Base-by-base conservation (phyloP, 1,140 invertebrate species). In the Drosophila nasuta region DNA sequence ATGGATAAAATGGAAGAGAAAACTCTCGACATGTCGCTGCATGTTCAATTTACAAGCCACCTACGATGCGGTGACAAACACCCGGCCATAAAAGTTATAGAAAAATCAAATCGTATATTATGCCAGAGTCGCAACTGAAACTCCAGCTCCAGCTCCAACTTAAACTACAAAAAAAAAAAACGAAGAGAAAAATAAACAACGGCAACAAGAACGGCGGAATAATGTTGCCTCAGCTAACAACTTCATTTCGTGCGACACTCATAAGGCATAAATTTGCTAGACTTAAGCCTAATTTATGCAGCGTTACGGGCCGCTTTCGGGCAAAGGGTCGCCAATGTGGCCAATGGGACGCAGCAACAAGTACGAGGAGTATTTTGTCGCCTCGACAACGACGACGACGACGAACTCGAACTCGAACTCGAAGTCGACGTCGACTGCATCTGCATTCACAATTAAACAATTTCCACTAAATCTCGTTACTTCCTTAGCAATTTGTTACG, bases 401-500 rank as follows among this genome's bases (percentile, higher is more conserved):
- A 38, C 35, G 35, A 38, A 17, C 17, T 17, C 35, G 35, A 38
- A 17, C 17, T 17, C 35, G 6, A 11, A 17, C 2, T n/a, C 13
- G 7, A 49, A 6, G 11, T 25, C 13, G 58, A n/a, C 43, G 71
- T 38, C 77, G 77, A 81, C 85, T 89, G 75, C 79, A 89, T 89
- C 85, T 89, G 85, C 86, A 89, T 89, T 85, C 88, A 91, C 91
- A 91, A 91, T 91, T 91, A 91, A 91, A 91, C 91, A 91, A 92
- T 91, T 92, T 92, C 91, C 91, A 92, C 91, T 91, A 91, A 91
- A 91, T 91, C 90, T 91, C 82, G 86, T 81, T 89, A 90, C 91
- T 91, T 92, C 87, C 91, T 92, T 91, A 79, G 87, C 91, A 92
- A 92, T 92, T 92, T 92, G 91, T 92, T 92, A 92, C 82, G 88